Evolutionary conservation across 1,140 invertebrate species (phyloP).

Genomic region (Drosophila serrata): DNA sequence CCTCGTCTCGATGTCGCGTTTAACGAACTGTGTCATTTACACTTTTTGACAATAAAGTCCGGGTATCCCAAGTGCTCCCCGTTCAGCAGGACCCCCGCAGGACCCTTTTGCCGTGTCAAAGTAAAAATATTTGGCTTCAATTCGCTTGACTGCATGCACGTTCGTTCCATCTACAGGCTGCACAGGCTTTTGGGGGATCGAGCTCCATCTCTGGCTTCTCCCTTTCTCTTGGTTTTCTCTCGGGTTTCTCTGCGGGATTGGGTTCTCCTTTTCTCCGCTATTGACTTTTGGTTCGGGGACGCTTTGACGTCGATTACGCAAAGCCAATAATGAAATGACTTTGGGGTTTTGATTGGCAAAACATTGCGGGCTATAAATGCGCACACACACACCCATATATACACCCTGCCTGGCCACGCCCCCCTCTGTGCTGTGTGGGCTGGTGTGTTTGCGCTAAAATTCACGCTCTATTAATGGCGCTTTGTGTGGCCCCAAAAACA

Average conservation of each 20-base stretch:
- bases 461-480: constrained; percentile 80
- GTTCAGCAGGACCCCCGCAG: not conserved
- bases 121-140: constrained; percentile 83
- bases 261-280: constrained; percentile 48
- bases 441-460: constrained; percentile 75
- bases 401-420: constrained; percentile 11
- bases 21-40: constrained; percentile 85
- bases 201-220: not conserved
- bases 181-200: constrained; percentile 11
- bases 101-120: constrained; percentile 72
- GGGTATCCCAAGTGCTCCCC: not conserved
- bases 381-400: constrained; percentile 31
- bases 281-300: constrained; percentile 74
- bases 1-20: constrained; percentile 66
- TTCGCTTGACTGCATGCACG: constrained; percentile 82
- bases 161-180: constrained; percentile 72
- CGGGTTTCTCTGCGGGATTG: constrained; percentile 14
- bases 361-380: constrained; percentile 79
- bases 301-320: constrained; percentile 83
- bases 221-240: not conserved
- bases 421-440: constrained; percentile 8
- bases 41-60: constrained; percentile 64
- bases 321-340: constrained; percentile 85
- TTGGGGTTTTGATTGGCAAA: constrained; percentile 84
- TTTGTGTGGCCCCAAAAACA: constrained; percentile 33